These are phyloP conservation scores for Griposia aprilina DNA, from an alignment of 2,888 invertebrate species.

Conservation along the genomic window DNA sequence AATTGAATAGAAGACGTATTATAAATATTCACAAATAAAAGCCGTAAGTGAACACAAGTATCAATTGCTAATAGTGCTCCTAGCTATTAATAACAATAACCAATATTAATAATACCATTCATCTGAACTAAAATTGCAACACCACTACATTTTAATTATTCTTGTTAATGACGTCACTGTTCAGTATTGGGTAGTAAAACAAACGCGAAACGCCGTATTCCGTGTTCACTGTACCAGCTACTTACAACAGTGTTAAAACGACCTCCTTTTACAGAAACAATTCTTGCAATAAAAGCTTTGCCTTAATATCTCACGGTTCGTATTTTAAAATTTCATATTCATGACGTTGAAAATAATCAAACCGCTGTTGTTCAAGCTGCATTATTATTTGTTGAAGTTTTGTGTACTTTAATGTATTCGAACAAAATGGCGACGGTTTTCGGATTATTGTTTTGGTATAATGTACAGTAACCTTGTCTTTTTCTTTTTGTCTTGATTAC, in stretches of 20 bases:
- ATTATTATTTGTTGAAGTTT: slow-evolving; percentile 59
- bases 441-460: neutral
- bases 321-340: slow-evolving; percentile 62
- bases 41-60: neutral
- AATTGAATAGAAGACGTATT: neutral
- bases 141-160: slow-evolving; percentile 19
- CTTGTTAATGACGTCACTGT: slow-evolving; percentile 19
- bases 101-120: neutral
- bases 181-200: slow-evolving; percentile 28
- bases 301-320: slow-evolving; percentile 58
- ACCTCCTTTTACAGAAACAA: slow-evolving; percentile 54
- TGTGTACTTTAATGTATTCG: slow-evolving; percentile 18
- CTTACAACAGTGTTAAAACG: slow-evolving; percentile 44
- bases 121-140: slow-evolving; percentile 1
- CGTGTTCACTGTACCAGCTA: slow-evolving; percentile 28
- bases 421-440: neutral
- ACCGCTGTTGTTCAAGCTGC: slow-evolving; percentile 56
- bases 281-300: slow-evolving; percentile 60
- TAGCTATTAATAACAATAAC: neutral
- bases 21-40: neutral
- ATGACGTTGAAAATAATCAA: slow-evolving; percentile 63
- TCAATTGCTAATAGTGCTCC: neutral
- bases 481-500: neutral
- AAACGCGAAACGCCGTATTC: slow-evolving; percentile 20
- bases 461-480: neutral